Conservation (phyloP, 2,113 vertebrate genomes). For the Onychorhynchus coronatus region DNA sequence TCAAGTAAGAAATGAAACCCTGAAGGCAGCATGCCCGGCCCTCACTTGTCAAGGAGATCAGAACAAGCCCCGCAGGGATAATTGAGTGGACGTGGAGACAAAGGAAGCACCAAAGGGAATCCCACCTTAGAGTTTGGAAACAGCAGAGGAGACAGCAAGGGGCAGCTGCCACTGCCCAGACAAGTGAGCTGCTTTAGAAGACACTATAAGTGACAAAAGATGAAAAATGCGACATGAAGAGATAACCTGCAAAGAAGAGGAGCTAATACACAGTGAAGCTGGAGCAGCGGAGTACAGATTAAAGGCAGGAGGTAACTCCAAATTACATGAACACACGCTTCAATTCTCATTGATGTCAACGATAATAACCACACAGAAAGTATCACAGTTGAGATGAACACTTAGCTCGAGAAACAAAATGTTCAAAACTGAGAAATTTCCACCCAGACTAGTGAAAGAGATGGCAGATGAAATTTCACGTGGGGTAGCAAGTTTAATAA, state of each 20-base stretch:
- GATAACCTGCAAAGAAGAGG: background rate
- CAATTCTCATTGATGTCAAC: background rate
- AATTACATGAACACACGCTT: background rate
- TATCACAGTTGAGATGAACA: background rate
- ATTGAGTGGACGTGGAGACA: background rate
- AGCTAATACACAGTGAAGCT: background rate
- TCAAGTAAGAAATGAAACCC: background rate
- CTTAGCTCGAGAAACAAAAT: background rate
- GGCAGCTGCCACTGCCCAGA: background rate
- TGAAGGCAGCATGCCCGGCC: fast-evolving
- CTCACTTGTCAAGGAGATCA: background rate
- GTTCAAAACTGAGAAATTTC: background rate
- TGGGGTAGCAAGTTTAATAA: background rate
- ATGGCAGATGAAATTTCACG: background rate
- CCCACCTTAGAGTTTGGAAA: background rate
- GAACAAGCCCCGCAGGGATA: background rate
- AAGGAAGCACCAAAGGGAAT: background rate
- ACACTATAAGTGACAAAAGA: background rate
- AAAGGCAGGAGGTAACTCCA: background rate
- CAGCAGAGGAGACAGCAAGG: fast-evolving
- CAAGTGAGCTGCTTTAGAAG: background rate
- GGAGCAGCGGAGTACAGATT: background rate
- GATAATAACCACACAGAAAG: background rate
- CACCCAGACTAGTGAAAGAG: background rate
- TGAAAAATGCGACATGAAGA: background rate